Evolutionary conservation across 2,113 vertebrate species (phyloP), one percentile per base, ranked within the genome.

Genomic region (Romanogobio albipinnatus): DNA sequence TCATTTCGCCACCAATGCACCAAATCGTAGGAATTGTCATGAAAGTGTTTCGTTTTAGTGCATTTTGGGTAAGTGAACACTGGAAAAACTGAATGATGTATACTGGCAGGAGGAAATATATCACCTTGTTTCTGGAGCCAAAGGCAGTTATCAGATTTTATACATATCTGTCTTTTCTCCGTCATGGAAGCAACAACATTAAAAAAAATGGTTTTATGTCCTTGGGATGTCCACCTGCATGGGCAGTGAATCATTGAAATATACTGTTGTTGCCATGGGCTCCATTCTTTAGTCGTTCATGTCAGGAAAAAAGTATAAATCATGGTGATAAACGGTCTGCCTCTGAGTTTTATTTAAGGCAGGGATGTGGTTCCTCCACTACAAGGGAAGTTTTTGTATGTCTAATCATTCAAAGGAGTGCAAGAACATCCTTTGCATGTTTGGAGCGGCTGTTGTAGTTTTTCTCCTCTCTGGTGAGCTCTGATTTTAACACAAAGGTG

Each of bases 111-210:
- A 74, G 78, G 78, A 71, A 19, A 64, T 33, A 39, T 62, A 36
- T 22, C 39, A 36, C 59, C 36, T 83, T n/a, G 14, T 82, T 59
- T 10, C 17, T 51, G 19, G 36, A 68, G 68, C 79, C 79, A 88
- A 75, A 85, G 76, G 13, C 19, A 70, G 45, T 70, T 45, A 47
- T 88, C 74, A 75, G 51, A 83, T 87, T 53, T 85, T 56, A 83
- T 85, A 73, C 61, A 49, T n/a, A 59, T 79, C 86, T 81, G 82
- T 84, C 59, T 80, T 83, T 71, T 33, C 10, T 79, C 76, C 53
- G 56, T 85, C 84, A 81, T 45, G 19, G 77, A 64, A 64, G 36
- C 59, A 58, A 56, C 47, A 75, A 64, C 76, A 45, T 39, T 53
- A 51, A 33, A 84, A 84, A 76, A 84, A 84, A 81, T 84, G 76